Conservation (phyloP, 2,113 vertebrate species). For the Neodontobutis hainanensis region DNA sequence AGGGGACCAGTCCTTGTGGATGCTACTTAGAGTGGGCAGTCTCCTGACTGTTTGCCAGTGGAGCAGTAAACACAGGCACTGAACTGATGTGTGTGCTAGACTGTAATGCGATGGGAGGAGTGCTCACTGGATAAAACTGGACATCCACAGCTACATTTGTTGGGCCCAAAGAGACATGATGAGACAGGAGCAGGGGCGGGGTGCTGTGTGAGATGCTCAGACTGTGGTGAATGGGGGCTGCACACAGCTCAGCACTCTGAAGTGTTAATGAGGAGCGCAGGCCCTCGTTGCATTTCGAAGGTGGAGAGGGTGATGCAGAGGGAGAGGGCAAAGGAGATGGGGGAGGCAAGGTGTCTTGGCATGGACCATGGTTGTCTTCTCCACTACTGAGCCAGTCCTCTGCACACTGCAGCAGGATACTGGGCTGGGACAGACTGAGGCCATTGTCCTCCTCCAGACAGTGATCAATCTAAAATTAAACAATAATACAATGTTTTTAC, state of each 20-base stretch:
- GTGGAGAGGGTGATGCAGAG: conserved; percentile 48
- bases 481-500: neutral
- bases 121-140: conserved; percentile 68
- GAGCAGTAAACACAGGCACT: conserved; percentile 44
- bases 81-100: conserved; percentile 51
- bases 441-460: conserved; percentile 65
- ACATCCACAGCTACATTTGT: conserved; percentile 79
- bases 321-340: conserved; percentile 54
- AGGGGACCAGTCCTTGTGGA: neutral
- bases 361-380: conserved; percentile 59
- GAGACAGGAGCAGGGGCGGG: conserved; percentile 73
- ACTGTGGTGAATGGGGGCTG: conserved; percentile 72
- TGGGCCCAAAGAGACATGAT: conserved; percentile 75
- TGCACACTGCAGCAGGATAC: conserved; percentile 68
- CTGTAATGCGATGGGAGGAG: conserved; percentile 39
- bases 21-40: conserved; percentile 63
- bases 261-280: conserved; percentile 75
- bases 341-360: conserved; percentile 63
- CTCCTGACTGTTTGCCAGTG: conserved; percentile 51
- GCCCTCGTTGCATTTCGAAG: conserved; percentile 51
- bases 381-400: conserved; percentile 71
- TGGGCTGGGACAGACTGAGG: conserved; percentile 61
- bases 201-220: conserved; percentile 72
- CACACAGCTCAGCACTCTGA: conserved; percentile 58
- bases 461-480: conserved; percentile 61